Evolutionary conservation across 2,888 invertebrate genomes (phyloP), one percentile per base, ranked within the genome.

Genomic region (Aspidiotus rigidus): DNA sequence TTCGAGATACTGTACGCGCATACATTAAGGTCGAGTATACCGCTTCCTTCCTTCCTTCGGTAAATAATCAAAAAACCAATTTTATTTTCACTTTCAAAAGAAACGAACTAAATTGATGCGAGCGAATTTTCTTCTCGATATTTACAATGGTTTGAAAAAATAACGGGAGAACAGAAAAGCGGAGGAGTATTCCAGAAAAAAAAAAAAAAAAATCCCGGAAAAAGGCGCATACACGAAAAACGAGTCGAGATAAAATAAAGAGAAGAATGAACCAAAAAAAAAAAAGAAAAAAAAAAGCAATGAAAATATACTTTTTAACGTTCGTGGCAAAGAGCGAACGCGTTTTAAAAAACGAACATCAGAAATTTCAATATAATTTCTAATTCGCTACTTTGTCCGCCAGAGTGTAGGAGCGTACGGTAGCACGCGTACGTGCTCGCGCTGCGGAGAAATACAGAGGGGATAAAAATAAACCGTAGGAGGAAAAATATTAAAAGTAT

Each of bases 401-500:
- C 64, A 7, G 41, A 55, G 54, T 40, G 40, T 15, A 44, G 53
- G 40, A 53, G 53, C 54, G 54, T 55, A 55, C 54, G 41, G 54
- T 28, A 28, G 28, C 28, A 28, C 28, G 28, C 40, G 64, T 54
- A 55, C 53, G 53, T 55, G 41, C 39, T 41, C 17, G 1, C 5
- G 39, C 11, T 63, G 7, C 55, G 44, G 56, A 57, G n/a, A 16
- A 60, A 60, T 13, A 10, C 9, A 8, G 42, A n/a, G n/a, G 15
- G 41, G 64, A 41, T 56, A 56, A 44, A 56, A 17, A 60, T 53
- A 59, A 57, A 28, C 44, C 15, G 60, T 28, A 59, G 17, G 67
- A 42, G 42, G 60, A 67, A 67, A 28, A 59, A 60, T 67, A 67
- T 67, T 67, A 67, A 59, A 67, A 67, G 67, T 67, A 67, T 67